Percentiles rank a stretch among this genome's conserved stretches.
These are phyloP conservation scores for Intellagama lesueurii DNA, from an alignment of 2,797 vertebrate genomes.

Conservation along the genomic window DNA sequence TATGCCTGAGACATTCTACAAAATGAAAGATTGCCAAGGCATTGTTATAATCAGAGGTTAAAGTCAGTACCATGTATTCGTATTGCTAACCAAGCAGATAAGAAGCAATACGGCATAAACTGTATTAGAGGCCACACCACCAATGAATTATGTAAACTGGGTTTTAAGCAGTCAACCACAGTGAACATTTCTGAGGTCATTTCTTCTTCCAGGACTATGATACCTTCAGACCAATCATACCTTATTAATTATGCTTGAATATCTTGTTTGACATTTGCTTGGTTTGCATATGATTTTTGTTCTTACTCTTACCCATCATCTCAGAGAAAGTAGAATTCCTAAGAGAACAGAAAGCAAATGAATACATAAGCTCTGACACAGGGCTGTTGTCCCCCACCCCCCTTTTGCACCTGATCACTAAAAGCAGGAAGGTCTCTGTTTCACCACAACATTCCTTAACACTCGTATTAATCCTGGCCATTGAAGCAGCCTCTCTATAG, in stretches of 20 bases:
- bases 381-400: slow-evolving; percentile 6
- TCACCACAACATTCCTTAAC: slow-evolving; percentile 42
- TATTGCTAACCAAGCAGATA: background rate
- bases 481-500: slow-evolving; percentile 49
- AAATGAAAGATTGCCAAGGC: background rate
- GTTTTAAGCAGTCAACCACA: background rate
- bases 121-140: background rate
- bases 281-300: background rate
- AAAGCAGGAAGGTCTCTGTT: slow-evolving; percentile 18
- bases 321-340: slow-evolving; percentile 7
- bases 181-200: background rate
- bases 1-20: background rate
- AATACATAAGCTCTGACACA: background rate
- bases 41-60: background rate
- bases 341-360: background rate
- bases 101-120: background rate
- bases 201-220: background rate
- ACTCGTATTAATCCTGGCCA: slow-evolving; percentile 36
- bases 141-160: background rate
- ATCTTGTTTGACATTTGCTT: slow-evolving; percentile 11
- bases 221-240: background rate
- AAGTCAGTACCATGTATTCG: background rate
- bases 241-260: background rate
- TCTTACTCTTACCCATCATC: too few relatives aligned
- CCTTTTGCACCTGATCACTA: slow-evolving; percentile 9